Evolutionary conservation across 2,797 vertebrate species (phyloP).

Genomic region (Melanogrammus aeglefinus): DNA sequence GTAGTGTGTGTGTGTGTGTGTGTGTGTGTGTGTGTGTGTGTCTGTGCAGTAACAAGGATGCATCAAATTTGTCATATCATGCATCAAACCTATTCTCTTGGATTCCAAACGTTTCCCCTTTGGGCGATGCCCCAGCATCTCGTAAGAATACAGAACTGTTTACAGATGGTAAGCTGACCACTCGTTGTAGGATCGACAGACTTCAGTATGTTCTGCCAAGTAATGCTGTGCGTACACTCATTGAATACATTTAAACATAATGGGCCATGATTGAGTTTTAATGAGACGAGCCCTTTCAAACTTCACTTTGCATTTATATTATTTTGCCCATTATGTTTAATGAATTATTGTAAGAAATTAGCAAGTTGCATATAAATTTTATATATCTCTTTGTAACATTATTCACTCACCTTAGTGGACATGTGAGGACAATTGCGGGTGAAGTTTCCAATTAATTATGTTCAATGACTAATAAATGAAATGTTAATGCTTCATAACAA

Average conservation of each 20-base stretch:
- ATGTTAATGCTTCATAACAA: background rate
- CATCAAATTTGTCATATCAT: no score
- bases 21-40: background rate
- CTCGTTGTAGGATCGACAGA: background rate
- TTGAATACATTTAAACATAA: background rate
- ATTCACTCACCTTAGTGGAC: background rate
- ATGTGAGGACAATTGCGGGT: background rate
- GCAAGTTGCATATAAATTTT: background rate
- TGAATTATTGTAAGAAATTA: background rate
- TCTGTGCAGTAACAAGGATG: background rate
- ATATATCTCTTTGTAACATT: background rate
- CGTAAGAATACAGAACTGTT: background rate
- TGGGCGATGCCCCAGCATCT: background rate
- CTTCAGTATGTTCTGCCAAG: background rate
- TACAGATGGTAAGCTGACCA: background rate
- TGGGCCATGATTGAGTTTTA: background rate
- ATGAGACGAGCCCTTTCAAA: background rate
- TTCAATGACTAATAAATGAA: background rate
- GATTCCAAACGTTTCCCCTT: background rate
- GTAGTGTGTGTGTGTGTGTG: background rate
- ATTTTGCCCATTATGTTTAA: background rate
- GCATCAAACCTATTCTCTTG: no score
- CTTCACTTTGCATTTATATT: background rate
- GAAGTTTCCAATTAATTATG: background rate
- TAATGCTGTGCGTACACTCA: background rate